Conservation (phyloP, 1,140 invertebrate genomes). For the Phenacoccus solenopsis region DNA sequence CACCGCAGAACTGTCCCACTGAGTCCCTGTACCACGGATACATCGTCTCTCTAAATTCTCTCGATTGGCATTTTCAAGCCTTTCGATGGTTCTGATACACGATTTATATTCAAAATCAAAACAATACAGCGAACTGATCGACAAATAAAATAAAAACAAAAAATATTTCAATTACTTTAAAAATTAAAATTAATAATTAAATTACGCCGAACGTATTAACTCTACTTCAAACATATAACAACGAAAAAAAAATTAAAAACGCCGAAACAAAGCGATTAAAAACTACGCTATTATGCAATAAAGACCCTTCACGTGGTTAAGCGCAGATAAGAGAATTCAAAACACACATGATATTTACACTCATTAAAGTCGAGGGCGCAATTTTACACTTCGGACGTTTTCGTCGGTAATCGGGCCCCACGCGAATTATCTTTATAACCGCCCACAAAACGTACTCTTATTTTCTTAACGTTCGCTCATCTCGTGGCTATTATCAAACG, state of each 20-base stretch:
- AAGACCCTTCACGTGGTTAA: slow-evolving; percentile 10
- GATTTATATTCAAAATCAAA: too few relatives aligned
- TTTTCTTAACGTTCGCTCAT: neutral
- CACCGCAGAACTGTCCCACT: slow-evolving; percentile 41
- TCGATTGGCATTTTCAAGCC: neutral
- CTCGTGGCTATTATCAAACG: neutral
- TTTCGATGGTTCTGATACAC: too few relatives aligned
- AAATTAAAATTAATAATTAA: too few relatives aligned
- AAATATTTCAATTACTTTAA: too few relatives aligned
- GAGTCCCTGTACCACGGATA: slow-evolving; percentile 57
- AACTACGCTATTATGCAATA: slow-evolving; percentile 8
- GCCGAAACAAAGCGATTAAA: neutral
- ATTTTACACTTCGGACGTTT: slow-evolving; percentile 9
- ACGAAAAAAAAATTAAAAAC: neutral
- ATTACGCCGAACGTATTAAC: too few relatives aligned
- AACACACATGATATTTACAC: slow-evolving; percentile 11
- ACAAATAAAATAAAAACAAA: too few relatives aligned
- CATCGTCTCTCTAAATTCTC: slow-evolving; percentile 34
- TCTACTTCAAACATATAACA: too few relatives aligned
- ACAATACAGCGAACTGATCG: too few relatives aligned
- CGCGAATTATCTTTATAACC: slow-evolving; percentile 8
- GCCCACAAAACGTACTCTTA: neutral
- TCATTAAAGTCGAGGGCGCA: slow-evolving; percentile 7
- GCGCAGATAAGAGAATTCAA: slow-evolving; percentile 13
- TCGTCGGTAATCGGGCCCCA: slow-evolving; percentile 15